Conservation (phyloP, 64 coral and sea anemone species). For the Exaiptasia diaphana region DNA sequence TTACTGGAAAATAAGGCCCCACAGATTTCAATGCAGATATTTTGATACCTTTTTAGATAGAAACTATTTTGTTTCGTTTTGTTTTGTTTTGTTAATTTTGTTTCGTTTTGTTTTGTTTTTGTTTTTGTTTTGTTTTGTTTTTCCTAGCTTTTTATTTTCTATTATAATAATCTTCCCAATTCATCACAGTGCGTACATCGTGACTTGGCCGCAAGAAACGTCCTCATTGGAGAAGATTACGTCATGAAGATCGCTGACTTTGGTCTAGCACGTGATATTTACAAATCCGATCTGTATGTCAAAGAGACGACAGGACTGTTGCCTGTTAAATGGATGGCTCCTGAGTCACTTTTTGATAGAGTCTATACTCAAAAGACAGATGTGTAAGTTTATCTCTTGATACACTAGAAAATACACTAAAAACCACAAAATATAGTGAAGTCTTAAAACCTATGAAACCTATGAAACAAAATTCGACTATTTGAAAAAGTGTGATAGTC, state of each 20-base stretch:
- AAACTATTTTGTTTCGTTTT: background rate
- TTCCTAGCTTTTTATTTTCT: background rate
- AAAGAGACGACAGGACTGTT: slow-evolving; percentile 51
- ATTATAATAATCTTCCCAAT: background rate
- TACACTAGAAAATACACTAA: background rate
- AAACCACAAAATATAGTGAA: background rate
- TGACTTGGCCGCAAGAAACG: slow-evolving; percentile 65
- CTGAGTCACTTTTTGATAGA: slow-evolving; percentile 57
- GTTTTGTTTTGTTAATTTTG: background rate
- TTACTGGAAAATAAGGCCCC: too few relatives aligned
- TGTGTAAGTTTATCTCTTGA: slow-evolving; percentile 45
- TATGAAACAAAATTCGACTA: too few relatives aligned
- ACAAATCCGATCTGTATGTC: slow-evolving; percentile 41
- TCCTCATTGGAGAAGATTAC: slow-evolving; percentile 68
- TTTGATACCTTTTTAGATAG: too few relatives aligned
- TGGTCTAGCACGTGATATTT: slow-evolving; percentile 62
- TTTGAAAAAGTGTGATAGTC: too few relatives aligned
- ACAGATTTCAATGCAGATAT: too few relatives aligned
- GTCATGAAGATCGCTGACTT: slow-evolving; percentile 82
- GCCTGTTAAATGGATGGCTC: slow-evolving; percentile 82
- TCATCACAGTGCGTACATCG: slow-evolving; percentile 63
- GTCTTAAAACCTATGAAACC: background rate
- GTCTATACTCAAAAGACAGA: slow-evolving; percentile 68
- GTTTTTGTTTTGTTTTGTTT: background rate
- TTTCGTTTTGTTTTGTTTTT: background rate